Base-by-base conservation (phyloP, 2,113 vertebrate species). In the Alectura lathami region DNA sequence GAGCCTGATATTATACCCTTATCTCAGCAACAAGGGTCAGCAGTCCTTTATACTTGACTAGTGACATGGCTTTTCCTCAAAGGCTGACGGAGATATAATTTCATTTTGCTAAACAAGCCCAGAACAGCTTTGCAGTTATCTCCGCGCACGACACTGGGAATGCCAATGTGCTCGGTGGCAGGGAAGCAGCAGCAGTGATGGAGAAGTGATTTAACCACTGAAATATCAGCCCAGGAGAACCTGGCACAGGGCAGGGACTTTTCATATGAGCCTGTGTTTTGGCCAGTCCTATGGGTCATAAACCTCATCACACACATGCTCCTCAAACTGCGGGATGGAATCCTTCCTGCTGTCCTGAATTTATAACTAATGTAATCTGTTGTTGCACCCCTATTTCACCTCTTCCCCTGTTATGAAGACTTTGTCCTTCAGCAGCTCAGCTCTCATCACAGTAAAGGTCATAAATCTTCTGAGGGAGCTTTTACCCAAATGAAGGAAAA, bases 41-140 rank as follows among this genome's bases (percentile, higher is more conserved):
- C 40, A 50, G 66, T 87, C 48, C 80, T 91, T 91, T 62, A 43
- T 11, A 69, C 82, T 66, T 47, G 84, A 89, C 74, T 76, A 36
- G 63, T 73, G 87, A 89, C 89, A 89, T 8, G 80, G 43, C 78
- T 83, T 68, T 68, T 47, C 76, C 84, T 91, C 50, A 89, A 84
- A 91, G 90, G 94, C 88, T 69, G 64, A 69, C 64, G 60, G 54
- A 88, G 89, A 94, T 90, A 86, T 75, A 51, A 76, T 88, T 91
- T 80, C 87, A 89, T 86, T 91, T 81, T 53, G 84, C 88, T 93
- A 94, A 94, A 89, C 88, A 77, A 86, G 92, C 64, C 92, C 50
- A 38, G 77, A 84, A 78, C 63, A 79, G 88, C 74, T 68, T 80
- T 68, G 63, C 27, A 21, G 64, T 93, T 94, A 85, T 89, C 78